phyloP scores from a whole-genome alignment of 2,113 vertebrate genomes.

The Alces alces region DNA sequence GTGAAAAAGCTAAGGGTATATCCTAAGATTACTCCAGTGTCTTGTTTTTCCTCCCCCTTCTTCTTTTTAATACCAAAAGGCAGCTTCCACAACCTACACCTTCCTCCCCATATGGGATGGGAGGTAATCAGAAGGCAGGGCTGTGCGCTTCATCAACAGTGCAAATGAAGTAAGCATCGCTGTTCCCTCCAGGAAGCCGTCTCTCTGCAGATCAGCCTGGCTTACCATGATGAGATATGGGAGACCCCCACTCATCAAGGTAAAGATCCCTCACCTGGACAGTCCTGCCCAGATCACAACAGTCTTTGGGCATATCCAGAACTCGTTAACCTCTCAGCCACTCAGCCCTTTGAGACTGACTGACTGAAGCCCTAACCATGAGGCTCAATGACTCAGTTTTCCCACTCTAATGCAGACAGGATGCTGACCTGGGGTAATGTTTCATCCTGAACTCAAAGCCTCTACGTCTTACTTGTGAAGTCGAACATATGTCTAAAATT shows the following conservation, averaged over 20 bases:
- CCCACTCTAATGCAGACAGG: not conserved
- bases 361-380: not conserved
- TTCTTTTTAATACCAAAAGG: not conserved
- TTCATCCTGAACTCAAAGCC: not conserved
- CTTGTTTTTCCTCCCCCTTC: not conserved
- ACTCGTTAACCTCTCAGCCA: not conserved
- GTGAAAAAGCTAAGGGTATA: not conserved
- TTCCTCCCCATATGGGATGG: not conserved
- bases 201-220: not conserved
- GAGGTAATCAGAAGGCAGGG: not conserved
- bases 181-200: not conserved
- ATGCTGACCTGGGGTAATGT: not conserved
- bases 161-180: constrained; percentile 29
- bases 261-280: not conserved
- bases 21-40: not conserved
- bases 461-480: not conserved
- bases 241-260: not conserved
- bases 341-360: not conserved
- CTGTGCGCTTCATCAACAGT: not conserved
- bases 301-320: not conserved
- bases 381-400: not conserved
- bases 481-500: not conserved
- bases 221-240: not conserved
- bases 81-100: not conserved
- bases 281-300: not conserved